Conservation (phyloP, 2,888 invertebrate species). For the Callimorpha dominula region DNA sequence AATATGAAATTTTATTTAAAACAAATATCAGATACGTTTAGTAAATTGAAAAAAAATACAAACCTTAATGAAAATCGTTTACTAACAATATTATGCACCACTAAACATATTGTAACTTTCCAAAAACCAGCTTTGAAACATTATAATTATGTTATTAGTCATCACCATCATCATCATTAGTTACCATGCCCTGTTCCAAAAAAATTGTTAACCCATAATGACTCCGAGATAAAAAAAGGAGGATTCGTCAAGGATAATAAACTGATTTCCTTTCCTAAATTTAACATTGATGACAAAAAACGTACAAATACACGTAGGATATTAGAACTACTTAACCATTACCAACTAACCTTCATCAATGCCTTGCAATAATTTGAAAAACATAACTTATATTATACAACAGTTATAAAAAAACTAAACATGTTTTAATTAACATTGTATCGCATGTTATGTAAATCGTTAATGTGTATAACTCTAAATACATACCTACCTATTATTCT, state of each 20-base stretch:
- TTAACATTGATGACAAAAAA: too few relatives aligned
- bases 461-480: conserved; percentile 3
- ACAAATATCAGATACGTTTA: background rate
- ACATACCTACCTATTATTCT: background rate
- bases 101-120: too few relatives aligned
- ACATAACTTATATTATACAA: too few relatives aligned
- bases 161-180: too few relatives aligned
- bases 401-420: background rate
- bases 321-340: background rate
- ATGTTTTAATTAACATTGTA: background rate
- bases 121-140: too few relatives aligned
- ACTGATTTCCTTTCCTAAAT: too few relatives aligned
- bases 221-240: too few relatives aligned
- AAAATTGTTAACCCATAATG: too few relatives aligned
- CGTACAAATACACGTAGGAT: too few relatives aligned
- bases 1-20: background rate
- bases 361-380: background rate
- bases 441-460: conserved; percentile 5
- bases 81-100: background rate
- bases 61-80: background rate
- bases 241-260: too few relatives aligned
- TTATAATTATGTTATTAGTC: too few relatives aligned
- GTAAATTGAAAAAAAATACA: background rate
- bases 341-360: background rate
- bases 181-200: too few relatives aligned